Base-by-base conservation (phyloP, 2,797 vertebrate genomes). In the Phrynocephalus forsythii region DNA sequence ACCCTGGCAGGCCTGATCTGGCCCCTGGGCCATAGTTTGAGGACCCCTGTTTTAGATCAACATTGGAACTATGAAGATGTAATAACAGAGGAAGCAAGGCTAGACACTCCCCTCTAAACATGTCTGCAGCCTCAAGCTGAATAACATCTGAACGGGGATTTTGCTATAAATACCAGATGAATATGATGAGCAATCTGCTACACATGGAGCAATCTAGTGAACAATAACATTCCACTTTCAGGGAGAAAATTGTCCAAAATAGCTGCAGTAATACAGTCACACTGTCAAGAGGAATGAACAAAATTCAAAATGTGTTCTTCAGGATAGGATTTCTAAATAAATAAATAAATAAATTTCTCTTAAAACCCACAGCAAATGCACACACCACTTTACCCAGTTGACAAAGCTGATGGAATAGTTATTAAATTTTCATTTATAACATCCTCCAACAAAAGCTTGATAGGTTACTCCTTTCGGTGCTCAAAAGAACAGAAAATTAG, bases 371-470 rank as follows among this genome's bases (percentile, higher is more conserved):
- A 75, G n/a, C 73, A 16, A 69, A 93, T 0, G 97, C 98, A 99
- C 98, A 99, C 98, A 98, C 98, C 98, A 98, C 98, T 97, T 97
- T 89, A 88, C 97, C 97, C 97, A 97, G 97, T 97, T 98, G 96
- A 97, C 98, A 99, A 99, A 99, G 98, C 93, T 96, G 98, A 98
- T 90, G 98, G 98, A 99, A 99, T 97, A 94, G 97, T 97, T 97
- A 97, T 97, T 98, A 99, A 99, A 99, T 99, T 99, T 98, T 98
- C 98, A 99, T 99, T 99, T 99, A 99, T 99, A 99, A 99, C 98
- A 99, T 99, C 99, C 98, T 99, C 97, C 98, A 99, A 97, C 99
- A 99, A 99, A 99, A 98, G 98, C 98, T 98, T 97, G 97, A 98
- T 99, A 99, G 98, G 99, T 99, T 99, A 99, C 99, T 99, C 98